Evolutionary conservation across 2,888 invertebrate genomes (phyloP).

Genomic region (Lampropteryx suffumata): DNA sequence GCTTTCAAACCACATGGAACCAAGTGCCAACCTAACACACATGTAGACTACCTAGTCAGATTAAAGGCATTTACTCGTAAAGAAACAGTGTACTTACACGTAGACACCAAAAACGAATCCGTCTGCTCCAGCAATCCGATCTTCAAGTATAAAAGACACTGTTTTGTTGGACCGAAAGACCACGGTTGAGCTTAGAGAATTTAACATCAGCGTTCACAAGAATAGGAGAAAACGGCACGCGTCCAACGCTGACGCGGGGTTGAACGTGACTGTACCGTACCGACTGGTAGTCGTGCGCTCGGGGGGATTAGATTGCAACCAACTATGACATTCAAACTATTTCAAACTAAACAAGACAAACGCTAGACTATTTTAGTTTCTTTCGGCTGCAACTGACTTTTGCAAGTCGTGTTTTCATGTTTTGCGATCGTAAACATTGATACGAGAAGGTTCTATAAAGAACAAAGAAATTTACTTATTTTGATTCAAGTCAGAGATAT

Average conservation of each 20-base stretch:
- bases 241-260: slow-evolving; percentile 56
- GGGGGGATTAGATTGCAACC: slow-evolving; percentile 46
- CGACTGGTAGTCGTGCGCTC: slow-evolving; percentile 37
- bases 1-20: slow-evolving; percentile 2
- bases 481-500: background rate
- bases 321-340: slow-evolving; percentile 40
- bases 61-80: slow-evolving; percentile 10
- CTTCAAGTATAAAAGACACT: slow-evolving; percentile 43
- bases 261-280: slow-evolving; percentile 56
- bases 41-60: slow-evolving; percentile 15
- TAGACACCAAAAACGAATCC: slow-evolving; percentile 30
- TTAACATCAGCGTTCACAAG: slow-evolving; percentile 20
- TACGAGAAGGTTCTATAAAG: background rate
- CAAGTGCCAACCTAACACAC: no score
- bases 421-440: slow-evolving; percentile 10
- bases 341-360: slow-evolving; percentile 21
- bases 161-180: slow-evolving; percentile 30
- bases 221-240: slow-evolving; percentile 39
- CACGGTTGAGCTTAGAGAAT: slow-evolving; percentile 8
- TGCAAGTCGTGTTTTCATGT: slow-evolving; percentile 8
- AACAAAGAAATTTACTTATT: background rate
- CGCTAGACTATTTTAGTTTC: slow-evolving; percentile 6
- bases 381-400: slow-evolving; percentile 4
- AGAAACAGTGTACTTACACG: slow-evolving; percentile 38
- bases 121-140: slow-evolving; percentile 39